Evolutionary conservation across 1,140 invertebrate species (phyloP).

Genomic region (Zaprionus capensis): DNA sequence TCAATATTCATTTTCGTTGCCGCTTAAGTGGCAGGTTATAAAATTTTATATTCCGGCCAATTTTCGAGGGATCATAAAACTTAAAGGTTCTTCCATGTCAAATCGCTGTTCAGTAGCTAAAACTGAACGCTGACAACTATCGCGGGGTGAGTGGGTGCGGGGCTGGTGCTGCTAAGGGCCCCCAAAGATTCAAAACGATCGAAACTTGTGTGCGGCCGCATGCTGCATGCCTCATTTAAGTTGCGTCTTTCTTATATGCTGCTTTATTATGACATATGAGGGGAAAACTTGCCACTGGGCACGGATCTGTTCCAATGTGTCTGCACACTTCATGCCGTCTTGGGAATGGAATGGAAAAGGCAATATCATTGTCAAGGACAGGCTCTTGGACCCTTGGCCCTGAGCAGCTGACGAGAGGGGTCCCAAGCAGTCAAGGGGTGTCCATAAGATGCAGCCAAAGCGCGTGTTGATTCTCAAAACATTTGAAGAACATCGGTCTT

Average conservation of each 20-base stretch:
- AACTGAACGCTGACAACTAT: not conserved
- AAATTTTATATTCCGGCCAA: slow-evolving; percentile 19
- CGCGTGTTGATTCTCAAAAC: not conserved
- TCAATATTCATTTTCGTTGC: slow-evolving; percentile 8
- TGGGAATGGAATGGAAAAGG: not conserved
- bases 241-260: slow-evolving; percentile 27
- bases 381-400: not conserved
- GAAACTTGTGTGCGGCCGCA: slow-evolving; percentile 12
- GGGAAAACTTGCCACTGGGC: slow-evolving; percentile 2
- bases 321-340: slow-evolving; percentile 19
- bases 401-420: not conserved
- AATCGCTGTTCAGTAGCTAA: slow-evolving; percentile 15
- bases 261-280: slow-evolving; percentile 37
- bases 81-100: slow-evolving; percentile 14
- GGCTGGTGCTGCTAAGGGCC: not conserved
- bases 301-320: not conserved
- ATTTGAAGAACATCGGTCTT: not conserved
- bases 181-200: slow-evolving; percentile 5
- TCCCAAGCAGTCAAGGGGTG: not conserved
- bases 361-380: slow-evolving; percentile 47
- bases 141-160: not conserved
- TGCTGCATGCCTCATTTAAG: slow-evolving; percentile 42
- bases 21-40: slow-evolving; percentile 16
- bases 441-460: not conserved
- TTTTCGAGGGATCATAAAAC: slow-evolving; percentile 35